Conservation (phyloP, 2,797 vertebrate species). For the Xenentodon cancila region DNA sequence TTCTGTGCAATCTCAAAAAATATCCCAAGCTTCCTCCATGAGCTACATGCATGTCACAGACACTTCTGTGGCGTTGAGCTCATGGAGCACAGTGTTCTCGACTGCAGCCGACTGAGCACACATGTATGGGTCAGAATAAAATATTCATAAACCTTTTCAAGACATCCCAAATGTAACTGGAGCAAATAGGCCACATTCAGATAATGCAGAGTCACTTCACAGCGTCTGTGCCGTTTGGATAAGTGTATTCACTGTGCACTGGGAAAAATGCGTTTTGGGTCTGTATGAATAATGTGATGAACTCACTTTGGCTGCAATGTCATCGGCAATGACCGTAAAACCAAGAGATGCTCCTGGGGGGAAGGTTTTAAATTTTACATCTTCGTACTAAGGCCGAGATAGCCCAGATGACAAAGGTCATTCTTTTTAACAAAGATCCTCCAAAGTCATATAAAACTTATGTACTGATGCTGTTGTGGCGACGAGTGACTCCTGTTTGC, state of each 20-base stretch:
- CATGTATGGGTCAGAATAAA: conserved; percentile 1
- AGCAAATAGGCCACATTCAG: conserved; percentile 12
- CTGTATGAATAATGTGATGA: conserved; percentile 7
- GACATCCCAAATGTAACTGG: conserved; percentile 19
- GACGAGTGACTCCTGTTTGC: background rate
- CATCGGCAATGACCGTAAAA: background rate
- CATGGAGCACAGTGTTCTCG: background rate
- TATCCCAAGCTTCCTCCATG: background rate
- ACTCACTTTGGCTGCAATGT: conserved; percentile 3
- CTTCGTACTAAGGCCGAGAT: background rate
- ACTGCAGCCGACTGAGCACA: conserved; percentile 8
- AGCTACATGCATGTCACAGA: background rate
- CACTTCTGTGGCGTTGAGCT: background rate
- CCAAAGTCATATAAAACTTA: conserved; percentile 4
- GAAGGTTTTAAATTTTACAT: conserved; percentile 10
- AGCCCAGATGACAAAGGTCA: background rate
- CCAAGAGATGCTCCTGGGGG: background rate
- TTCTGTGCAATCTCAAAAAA: background rate
- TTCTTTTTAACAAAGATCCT: background rate
- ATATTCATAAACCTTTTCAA: conserved; percentile 19
- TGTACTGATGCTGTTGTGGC: background rate
- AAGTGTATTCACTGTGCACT: background rate
- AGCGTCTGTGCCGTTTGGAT: background rate
- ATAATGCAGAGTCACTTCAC: conserved; percentile 11
- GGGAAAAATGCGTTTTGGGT: conserved; percentile 6